Percentiles rank a stretch among this genome's conserved stretches.
Evolutionary conservation across 1,140 invertebrate genomes (phyloP).

Genomic region (Onthophagus taurus): DNA sequence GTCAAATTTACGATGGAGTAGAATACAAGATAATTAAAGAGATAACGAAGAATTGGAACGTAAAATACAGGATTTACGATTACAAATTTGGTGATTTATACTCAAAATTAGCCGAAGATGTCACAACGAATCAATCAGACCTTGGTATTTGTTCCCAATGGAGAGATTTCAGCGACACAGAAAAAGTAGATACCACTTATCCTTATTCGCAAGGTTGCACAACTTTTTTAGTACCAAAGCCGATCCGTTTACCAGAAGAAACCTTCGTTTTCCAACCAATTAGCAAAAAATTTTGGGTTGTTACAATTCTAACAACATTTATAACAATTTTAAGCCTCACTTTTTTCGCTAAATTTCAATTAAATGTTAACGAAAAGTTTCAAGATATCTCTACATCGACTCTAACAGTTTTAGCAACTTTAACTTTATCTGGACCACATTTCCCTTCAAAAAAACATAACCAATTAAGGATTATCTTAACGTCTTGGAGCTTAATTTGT

Average conservation of each 20-base stretch:
- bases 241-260: neutral
- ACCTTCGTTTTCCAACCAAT: slow-evolving; percentile 9
- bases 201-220: slow-evolving; percentile 7
- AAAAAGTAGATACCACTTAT: neutral
- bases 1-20: neutral
- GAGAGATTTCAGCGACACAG: neutral
- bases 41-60: neutral
- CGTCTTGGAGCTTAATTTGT: neutral
- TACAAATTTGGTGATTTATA: neutral
- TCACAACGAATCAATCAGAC: slow-evolving; percentile 3
- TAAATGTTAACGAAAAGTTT: neutral
- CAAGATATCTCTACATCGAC: neutral
- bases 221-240: slow-evolving; percentile 13
- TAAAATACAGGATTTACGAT: neutral
- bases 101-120: neutral
- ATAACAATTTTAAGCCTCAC: neutral
- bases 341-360: neutral
- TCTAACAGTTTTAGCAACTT: neutral
- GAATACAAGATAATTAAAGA: slow-evolving; percentile 4
- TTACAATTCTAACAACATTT: neutral
- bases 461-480: neutral
- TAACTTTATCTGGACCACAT: neutral
- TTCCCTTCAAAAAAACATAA: neutral
- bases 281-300: neutral
- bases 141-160: slow-evolving; percentile 10